These are phyloP conservation scores for Albula goreensis DNA, from an alignment of 2,113 vertebrate species.

Conservation along the genomic window DNA sequence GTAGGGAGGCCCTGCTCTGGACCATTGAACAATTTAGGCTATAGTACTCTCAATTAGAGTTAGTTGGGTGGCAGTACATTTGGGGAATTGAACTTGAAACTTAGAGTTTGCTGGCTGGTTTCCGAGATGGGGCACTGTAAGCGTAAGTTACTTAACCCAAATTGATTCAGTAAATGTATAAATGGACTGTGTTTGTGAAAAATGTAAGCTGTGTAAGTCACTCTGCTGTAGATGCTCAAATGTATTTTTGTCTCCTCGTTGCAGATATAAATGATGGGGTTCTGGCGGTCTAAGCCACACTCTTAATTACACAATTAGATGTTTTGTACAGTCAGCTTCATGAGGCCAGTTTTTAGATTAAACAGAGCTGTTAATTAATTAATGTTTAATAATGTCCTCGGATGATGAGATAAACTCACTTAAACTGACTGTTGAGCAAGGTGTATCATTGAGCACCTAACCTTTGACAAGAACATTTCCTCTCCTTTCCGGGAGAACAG, in stretches of 20 bases:
- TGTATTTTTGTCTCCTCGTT: not conserved
- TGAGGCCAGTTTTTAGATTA: not conserved
- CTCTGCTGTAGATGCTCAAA: no score
- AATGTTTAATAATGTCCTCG: not conserved
- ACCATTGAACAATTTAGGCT: not conserved
- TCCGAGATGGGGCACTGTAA: no score
- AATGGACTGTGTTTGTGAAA: no score
- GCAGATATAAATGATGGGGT: not conserved
- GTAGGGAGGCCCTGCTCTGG: not conserved
- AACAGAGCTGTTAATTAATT: not conserved
- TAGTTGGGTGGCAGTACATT: no score
- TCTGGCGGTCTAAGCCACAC: not conserved
- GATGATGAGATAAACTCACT: not conserved
- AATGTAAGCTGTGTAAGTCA: no score
- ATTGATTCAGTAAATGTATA: no score
- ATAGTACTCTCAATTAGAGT: not conserved
- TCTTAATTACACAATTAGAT: not conserved
- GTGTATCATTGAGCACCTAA: no score
- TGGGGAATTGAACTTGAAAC: no score
- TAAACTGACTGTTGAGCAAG: no score
- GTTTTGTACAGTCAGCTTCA: not conserved
- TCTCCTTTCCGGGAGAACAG: not conserved
- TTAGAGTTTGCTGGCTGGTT: no score
- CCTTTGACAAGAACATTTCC: not conserved
- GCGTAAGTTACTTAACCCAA: no score